These are phyloP conservation scores for Chaetogeoica ovagalla DNA, from an alignment of 2,888 invertebrate species.

Conservation along the genomic window DNA sequence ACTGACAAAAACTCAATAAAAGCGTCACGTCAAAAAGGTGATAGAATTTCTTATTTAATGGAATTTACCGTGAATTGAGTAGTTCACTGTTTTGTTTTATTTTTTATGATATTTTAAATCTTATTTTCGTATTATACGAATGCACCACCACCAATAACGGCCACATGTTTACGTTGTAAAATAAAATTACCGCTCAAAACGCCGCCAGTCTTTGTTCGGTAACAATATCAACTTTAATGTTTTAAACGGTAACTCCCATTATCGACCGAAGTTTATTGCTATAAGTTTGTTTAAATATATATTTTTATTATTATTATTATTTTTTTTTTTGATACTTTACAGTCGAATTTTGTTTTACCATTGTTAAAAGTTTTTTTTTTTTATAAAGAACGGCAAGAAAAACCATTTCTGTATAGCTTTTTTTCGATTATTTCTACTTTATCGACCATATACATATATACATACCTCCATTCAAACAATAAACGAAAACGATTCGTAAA, in stretches of 20 bases:
- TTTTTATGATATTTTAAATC: conserved; percentile 5
- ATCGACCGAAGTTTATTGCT: conserved; percentile 41
- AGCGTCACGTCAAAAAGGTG: background rate
- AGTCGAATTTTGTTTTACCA: conserved; percentile 19
- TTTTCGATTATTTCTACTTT: conserved; percentile 32
- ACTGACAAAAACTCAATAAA: conserved; percentile 5
- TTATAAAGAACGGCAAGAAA: background rate
- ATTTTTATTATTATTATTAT: background rate
- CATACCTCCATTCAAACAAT: background rate
- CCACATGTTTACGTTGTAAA: conserved; percentile 21
- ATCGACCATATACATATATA: background rate
- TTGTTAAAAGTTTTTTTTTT: conserved; percentile 33
- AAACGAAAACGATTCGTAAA: background rate
- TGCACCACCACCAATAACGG: conserved; percentile 10
- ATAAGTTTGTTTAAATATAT: conserved; percentile 21
- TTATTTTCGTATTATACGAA: background rate
- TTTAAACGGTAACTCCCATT: conserved; percentile 23
- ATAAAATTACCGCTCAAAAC: conserved; percentile 22
- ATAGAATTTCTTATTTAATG: background rate
- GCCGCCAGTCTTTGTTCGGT: conserved; percentile 8
- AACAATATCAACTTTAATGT: conserved; percentile 24
- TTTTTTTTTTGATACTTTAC: background rate
- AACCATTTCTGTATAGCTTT: conserved; percentile 11
- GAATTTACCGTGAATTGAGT: background rate
- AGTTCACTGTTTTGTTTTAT: conserved; percentile 1